Evolutionary conservation across 2,888 invertebrate genomes (phyloP), one percentile per base, ranked within the genome.

Genomic region (Lasius fuliginosus): DNA sequence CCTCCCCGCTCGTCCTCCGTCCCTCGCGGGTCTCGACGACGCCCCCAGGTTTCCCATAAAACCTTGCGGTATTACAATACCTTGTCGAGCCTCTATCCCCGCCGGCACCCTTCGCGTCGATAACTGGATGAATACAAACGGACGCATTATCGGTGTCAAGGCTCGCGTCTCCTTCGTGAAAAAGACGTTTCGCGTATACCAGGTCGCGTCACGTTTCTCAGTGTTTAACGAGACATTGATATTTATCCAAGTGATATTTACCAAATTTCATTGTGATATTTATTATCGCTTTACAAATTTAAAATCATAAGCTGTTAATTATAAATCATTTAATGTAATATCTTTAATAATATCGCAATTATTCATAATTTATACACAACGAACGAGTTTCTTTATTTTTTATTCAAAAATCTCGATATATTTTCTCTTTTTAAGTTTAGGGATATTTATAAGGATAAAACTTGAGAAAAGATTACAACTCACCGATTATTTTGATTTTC

Each of bases 1-100:
- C 46, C 46, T 93, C 87, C 87, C 84, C 84, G 73, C 88, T 89
- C 89, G 89, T 82, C 89, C 85, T 85, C 87, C 88, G 85, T 86
- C 82, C 83, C 82, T 79, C 87, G 73, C 86, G 68, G 36, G 82
- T 87, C 86, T 85, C 91, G 83, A 86, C 85, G 85, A 84, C 87
- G 89, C 90, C 90, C 90, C 91, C 91, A 86, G 91, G 89, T 93
- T 93, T 92, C 88, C 92, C 92, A 93, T 93, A 93, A 94, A 94
- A 93, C 92, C 91, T 91, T 88, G 86, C 86, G 87, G 91, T 92
- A 94, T 94, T 93, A 92, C 93, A 93, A 92, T 93, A 93, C 90
- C 92, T 91, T 89, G 88, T 90, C 88, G 69, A 75, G 82, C 67
- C 85, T 74, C 82, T 71, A 81, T 77, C 82, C 62, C 87, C 69